Evolutionary conservation across 2,888 invertebrate species (phyloP).

Genomic region (Drosophila heteroneura): DNA sequence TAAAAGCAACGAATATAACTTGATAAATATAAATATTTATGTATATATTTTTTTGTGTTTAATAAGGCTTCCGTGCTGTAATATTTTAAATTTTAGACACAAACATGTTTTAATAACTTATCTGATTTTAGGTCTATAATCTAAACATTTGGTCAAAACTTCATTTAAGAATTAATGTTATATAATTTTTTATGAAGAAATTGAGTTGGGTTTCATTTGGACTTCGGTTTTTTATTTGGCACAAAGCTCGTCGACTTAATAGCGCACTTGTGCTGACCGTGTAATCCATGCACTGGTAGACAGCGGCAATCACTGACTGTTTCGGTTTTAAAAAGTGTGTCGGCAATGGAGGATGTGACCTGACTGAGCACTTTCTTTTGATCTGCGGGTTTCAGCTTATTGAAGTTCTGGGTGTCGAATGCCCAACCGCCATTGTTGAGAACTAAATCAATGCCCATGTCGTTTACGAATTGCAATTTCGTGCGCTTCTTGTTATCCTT

Average conservation of each 20-base stretch:
- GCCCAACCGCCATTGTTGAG: slow-evolving; percentile 85
- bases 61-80: neutral
- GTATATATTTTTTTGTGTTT: neutral
- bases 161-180: slow-evolving; percentile 7
- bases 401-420: slow-evolving; percentile 82
- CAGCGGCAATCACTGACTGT: slow-evolving; percentile 83
- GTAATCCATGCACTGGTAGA: slow-evolving; percentile 70
- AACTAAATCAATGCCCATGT: slow-evolving; percentile 90
- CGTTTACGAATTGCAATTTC: slow-evolving; percentile 86
- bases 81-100: slow-evolving; percentile 7
- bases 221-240: slow-evolving; percentile 80
- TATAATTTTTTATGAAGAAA: neutral
- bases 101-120: slow-evolving; percentile 29
- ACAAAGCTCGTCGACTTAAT: slow-evolving; percentile 81
- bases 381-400: slow-evolving; percentile 71
- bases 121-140: slow-evolving; percentile 19
- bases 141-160: slow-evolving; percentile 10
- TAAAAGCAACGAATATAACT: neutral
- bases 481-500: slow-evolving; percentile 87
- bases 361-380: slow-evolving; percentile 79
- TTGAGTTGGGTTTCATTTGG: slow-evolving; percentile 37
- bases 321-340: slow-evolving; percentile 84
- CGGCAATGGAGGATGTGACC: slow-evolving; percentile 82
- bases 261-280: slow-evolving; percentile 82
- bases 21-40: neutral